Evolutionary conservation across 2,113 vertebrate genomes (phyloP).

Genomic region (Coptodon rendalli): DNA sequence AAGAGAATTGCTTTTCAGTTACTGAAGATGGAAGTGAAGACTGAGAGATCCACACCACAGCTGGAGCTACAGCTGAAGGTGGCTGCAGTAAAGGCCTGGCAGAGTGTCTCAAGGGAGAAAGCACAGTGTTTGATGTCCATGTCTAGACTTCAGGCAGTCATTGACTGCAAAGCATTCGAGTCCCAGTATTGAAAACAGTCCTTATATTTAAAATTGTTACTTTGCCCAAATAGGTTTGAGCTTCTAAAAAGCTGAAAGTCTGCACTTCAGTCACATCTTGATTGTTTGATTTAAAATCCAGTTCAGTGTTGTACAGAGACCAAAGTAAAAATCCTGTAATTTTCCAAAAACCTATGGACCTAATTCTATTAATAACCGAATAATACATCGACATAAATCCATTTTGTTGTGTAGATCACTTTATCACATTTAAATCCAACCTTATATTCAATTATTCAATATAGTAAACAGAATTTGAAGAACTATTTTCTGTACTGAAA

Average conservation of each 20-base stretch:
- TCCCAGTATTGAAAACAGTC: not conserved
- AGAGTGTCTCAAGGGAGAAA: not conserved
- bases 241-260: not conserved
- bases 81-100: not conserved
- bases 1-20: not conserved
- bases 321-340: not conserved
- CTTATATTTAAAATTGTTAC: not conserved
- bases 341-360: not conserved
- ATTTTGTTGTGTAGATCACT: not conserved
- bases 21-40: not conserved
- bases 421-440: not conserved
- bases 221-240: not conserved
- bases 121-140: not conserved
- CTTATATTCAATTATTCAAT: not conserved
- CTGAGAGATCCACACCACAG: not conserved
- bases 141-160: not conserved
- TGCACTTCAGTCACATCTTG: not conserved
- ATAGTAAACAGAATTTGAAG: not conserved
- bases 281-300: not conserved
- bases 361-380: not conserved
- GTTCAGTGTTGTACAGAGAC: not conserved
- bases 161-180: not conserved
- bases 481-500: not conserved
- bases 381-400: not conserved
- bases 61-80: not conserved